These are phyloP conservation scores for Odontophorus gujanensis DNA, from an alignment of 2,113 vertebrate species.

Conservation along the genomic window DNA sequence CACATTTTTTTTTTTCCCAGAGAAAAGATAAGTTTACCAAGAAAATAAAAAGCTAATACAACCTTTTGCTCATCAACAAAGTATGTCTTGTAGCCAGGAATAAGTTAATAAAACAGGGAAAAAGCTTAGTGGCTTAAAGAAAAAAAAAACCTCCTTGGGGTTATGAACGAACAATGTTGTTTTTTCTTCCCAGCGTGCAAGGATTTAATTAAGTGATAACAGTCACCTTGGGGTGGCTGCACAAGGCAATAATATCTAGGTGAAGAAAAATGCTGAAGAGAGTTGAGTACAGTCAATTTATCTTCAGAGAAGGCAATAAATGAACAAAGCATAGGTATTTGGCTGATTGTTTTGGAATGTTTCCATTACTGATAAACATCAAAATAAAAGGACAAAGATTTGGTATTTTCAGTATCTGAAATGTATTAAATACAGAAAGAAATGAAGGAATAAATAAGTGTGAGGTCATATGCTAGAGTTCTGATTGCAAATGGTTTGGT, in stretches of 20 bases:
- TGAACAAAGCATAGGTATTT: slow-evolving; percentile 85
- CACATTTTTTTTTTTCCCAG: slow-evolving; percentile 62
- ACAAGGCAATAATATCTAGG: slow-evolving; percentile 91
- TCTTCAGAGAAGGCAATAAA: slow-evolving; percentile 86
- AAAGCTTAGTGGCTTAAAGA: slow-evolving; percentile 83
- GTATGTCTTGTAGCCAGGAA: slow-evolving; percentile 84
- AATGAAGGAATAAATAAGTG: slow-evolving; percentile 72
- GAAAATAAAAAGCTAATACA: slow-evolving; percentile 85
- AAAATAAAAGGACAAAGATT: slow-evolving; percentile 81
- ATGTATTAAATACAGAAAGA: slow-evolving; percentile 81
- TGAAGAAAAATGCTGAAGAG: slow-evolving; percentile 90
- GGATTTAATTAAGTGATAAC: slow-evolving; percentile 96
- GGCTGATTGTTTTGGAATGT: slow-evolving; percentile 86
- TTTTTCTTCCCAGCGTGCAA: slow-evolving; percentile 89
- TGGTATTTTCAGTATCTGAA: slow-evolving; percentile 83
- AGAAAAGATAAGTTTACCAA: slow-evolving; percentile 83
- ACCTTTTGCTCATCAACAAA: slow-evolving; percentile 87
- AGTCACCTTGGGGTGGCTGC: slow-evolving; percentile 92
- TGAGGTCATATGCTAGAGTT: slow-evolving; percentile 80
- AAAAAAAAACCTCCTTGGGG: slow-evolving; percentile 85
- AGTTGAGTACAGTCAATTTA: slow-evolving; percentile 88
- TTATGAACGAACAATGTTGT: slow-evolving; percentile 92
- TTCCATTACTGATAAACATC: slow-evolving; percentile 87
- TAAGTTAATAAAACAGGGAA: slow-evolving; percentile 86
- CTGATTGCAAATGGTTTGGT: slow-evolving; percentile 80